Base-by-base conservation (phyloP, 1,140 invertebrate species). In the Bombus superbus region DNA sequence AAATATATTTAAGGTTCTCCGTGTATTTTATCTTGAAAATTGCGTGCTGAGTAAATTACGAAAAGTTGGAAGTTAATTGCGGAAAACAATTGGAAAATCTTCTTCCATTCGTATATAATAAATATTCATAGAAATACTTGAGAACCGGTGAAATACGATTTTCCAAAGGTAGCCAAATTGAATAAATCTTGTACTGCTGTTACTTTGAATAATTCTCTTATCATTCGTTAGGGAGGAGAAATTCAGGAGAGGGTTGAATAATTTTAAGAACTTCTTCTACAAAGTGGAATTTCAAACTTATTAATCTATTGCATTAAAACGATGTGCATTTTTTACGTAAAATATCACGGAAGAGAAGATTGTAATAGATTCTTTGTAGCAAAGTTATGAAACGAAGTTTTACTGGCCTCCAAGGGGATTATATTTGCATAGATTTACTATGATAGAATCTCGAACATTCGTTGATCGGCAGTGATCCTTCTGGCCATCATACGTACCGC, bases 381-480 rank as follows among this genome's bases (percentile, higher is more conserved):
- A 15, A 38, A 40, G 69, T 71, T 40, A 25, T 25, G 11, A 28
- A 40, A 22, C 11, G 69, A 68, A 68, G 35, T 35, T 68, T 38
- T 40, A 40, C 38, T 71, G 38, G 28, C 25, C 35, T 71, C 18
- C 69, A 25, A 40, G 38, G 69, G 25, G 25, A 71, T 40, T 42
- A 25, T 40, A 42, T 71, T 71, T 71, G 69, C 69, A 71, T 40
- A 40, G 69, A 71, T 71, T 71, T 40, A 71, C 40, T 42, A 40
- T 38, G 38, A 25, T 25, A 40, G 69, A 38, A 28, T 71, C 38
- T 35, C 25, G 69, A 40, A 28, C 25, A 22, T 71, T 32, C 25
- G 25, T 40, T 40, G 69, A 13, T 40, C 22, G 22, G 28, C 11
- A 13, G 10, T 40, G 69, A 5, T 15, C 38, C 9, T 28, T 71